Evolutionary conservation across 2,888 invertebrate species (phyloP), one percentile per base, ranked within the genome.

Genomic region (Beris morrisii): DNA sequence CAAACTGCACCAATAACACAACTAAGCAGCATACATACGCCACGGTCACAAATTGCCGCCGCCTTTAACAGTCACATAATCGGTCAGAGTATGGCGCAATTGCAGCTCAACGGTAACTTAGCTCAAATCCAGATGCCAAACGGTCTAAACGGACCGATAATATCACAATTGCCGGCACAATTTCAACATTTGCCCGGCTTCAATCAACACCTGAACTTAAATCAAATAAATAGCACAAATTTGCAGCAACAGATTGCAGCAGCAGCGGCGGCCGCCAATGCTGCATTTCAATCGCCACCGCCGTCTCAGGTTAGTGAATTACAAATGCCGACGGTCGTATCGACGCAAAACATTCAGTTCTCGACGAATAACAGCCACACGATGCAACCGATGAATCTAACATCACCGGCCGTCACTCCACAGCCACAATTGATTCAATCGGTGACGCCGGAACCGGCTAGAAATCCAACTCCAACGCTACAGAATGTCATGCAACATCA

Each of bases 101-200:
- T 81, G 68, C 81, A 81, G 66, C 68, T 81, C 56, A 79, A 79
- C 66, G 77, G 79, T 56, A 77, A 79, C 63, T 75, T 80, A 63
- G 75, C 80, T 28, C 81, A 81, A 72, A 80, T 81, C 56, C 81
- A 81, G 73, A 79, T 81, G 80, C 80, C 80, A 69, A 81, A 80
- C 68, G 81, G 81, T 5, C 71, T 80, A 50, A 77, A 79, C 43
- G 75, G 78, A 11, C 72, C 70, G 67, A 73, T 77, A 58, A 75
- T 81, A 44, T 80, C 80, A 1, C 80, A 81, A 69, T 66, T 81
- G 68, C 79, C 79, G 5, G 74, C 78, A n/a, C 79, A 79, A 66
- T 77, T 79, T 68, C 80, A 80, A 64, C 81, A 81, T 69, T 79
- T 76, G 46, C 69, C 80, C 13, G 69, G 70, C 22, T 77, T 77